Conservation (phyloP, 2,888 invertebrate genomes). For the Blomia tropicalis region DNA sequence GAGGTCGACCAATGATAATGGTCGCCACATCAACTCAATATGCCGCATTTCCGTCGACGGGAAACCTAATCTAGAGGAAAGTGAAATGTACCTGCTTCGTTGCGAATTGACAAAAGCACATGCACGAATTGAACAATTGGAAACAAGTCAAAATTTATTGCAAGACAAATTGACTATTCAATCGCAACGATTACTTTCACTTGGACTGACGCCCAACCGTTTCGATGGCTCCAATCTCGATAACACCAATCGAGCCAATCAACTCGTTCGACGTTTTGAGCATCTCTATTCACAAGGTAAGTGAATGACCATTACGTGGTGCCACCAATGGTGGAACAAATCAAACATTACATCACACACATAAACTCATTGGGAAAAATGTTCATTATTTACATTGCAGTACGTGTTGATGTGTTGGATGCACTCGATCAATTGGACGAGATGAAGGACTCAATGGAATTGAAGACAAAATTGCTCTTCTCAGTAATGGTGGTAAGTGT, state of each 20-base stretch:
- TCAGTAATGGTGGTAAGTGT: conserved; percentile 77
- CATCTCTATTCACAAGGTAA: conserved; percentile 55
- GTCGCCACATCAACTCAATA: background rate
- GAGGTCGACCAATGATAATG: background rate
- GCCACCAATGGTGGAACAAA: background rate
- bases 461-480: conserved; percentile 86
- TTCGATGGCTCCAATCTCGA: conserved; percentile 36
- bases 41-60: conserved; percentile 6
- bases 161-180: conserved; percentile 35
- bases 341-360: background rate
- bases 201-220: conserved; percentile 27
- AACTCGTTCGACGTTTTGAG: conserved; percentile 57
- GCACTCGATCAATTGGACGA: conserved; percentile 64
- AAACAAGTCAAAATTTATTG: conserved; percentile 35
- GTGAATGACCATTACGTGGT: no score
- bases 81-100: conserved; percentile 38
- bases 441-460: conserved; percentile 62
- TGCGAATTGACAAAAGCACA: conserved; percentile 38
- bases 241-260: conserved; percentile 37
- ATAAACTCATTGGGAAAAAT: background rate
- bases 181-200: conserved; percentile 30
- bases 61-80: background rate
- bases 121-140: conserved; percentile 35
- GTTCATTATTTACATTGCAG: conserved; percentile 33
- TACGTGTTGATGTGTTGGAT: conserved; percentile 66